phyloP scores from a whole-genome alignment of 1,140 invertebrate species.

The Chironomus tepperi region DNA sequence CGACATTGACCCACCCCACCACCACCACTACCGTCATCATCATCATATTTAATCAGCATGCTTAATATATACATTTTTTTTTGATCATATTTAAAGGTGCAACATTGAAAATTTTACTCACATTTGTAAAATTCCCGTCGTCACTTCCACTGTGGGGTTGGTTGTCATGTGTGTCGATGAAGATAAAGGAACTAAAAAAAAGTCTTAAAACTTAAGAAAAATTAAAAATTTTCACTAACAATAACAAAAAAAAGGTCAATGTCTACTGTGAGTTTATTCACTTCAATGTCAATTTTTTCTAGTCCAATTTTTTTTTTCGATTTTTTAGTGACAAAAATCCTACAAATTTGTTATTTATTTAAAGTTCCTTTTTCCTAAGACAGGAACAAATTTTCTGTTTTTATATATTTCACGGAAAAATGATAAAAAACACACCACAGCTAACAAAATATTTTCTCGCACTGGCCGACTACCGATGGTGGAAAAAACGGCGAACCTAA shows the following conservation, averaged over 20 bases:
- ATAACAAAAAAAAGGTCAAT: background rate
- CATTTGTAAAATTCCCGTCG: conserved; percentile 10
- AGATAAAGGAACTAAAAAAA: background rate
- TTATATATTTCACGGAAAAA: conserved; percentile 4
- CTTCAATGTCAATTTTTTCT: background rate
- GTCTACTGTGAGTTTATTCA: background rate
- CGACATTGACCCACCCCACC: background rate
- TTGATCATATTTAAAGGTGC: too few relatives aligned
- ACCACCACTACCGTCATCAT: conserved; percentile 2
- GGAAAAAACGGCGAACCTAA: conserved; percentile 17
- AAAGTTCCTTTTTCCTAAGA: too few relatives aligned
- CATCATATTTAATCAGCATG: background rate
- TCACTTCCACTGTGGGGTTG: background rate
- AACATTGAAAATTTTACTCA: background rate
- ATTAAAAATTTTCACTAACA: too few relatives aligned
- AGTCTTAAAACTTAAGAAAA: too few relatives aligned
- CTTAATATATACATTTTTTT: background rate
- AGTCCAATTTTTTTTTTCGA: background rate
- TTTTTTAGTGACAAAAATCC: too few relatives aligned
- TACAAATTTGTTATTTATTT: too few relatives aligned
- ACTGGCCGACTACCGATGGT: background rate
- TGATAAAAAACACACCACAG: conserved; percentile 19
- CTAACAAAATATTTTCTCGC: conserved; percentile 23
- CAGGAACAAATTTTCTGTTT: background rate
- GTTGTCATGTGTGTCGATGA: background rate